phyloP scores from a whole-genome alignment of 2,888 invertebrate species.

The Petrophora chlorosata region DNA sequence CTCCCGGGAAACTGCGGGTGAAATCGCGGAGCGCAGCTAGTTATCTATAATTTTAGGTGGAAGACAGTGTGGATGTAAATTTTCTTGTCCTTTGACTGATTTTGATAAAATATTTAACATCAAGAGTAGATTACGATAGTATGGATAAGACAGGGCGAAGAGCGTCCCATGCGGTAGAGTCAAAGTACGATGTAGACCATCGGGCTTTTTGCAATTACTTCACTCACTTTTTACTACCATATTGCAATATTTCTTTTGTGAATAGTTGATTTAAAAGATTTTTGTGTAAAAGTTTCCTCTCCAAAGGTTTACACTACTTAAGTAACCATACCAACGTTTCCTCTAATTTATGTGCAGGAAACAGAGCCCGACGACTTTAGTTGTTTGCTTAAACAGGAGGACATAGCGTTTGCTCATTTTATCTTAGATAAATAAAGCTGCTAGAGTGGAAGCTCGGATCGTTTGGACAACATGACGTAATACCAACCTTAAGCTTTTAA shows the following conservation, averaged over 20 bases:
- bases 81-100: too few relatives aligned
- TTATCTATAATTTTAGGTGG: too few relatives aligned
- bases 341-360: slow-evolving; percentile 30
- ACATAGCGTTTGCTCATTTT: slow-evolving; percentile 31
- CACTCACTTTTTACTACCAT: not conserved
- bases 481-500: slow-evolving; percentile 9
- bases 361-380: slow-evolving; percentile 24
- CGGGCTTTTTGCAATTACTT: slow-evolving; percentile 3
- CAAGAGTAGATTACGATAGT: too few relatives aligned
- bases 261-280: slow-evolving; percentile 6
- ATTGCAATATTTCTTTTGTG: slow-evolving; percentile 1
- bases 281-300: slow-evolving; percentile 13
- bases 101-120: too few relatives aligned
- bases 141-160: too few relatives aligned
- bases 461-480: slow-evolving; percentile 18
- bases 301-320: slow-evolving; percentile 14
- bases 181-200: too few relatives aligned
- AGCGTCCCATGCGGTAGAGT: too few relatives aligned
- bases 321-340: slow-evolving; percentile 22
- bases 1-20: too few relatives aligned
- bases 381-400: slow-evolving; percentile 33
- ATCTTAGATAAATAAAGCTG: slow-evolving; percentile 30
- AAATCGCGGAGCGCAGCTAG: too few relatives aligned
- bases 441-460: slow-evolving; percentile 16
- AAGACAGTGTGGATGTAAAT: too few relatives aligned